Evolutionary conservation across 2,888 invertebrate species (phyloP), one percentile per base, ranked within the genome.

Genomic region (Caenorhabditis doughertyi): DNA sequence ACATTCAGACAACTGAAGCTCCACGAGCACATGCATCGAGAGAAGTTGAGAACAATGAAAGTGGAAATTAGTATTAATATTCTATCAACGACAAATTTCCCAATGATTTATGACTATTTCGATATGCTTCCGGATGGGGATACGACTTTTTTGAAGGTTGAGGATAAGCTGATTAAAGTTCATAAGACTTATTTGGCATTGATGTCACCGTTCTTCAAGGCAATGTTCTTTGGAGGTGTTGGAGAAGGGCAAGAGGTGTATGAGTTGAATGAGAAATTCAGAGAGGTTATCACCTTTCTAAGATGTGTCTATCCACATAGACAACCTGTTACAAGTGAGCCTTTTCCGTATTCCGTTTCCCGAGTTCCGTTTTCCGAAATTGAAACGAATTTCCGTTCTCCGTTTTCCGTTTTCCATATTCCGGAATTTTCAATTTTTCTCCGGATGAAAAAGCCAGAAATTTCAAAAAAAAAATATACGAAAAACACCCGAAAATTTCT

Each of bases 141-240:
- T 18, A 27, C 51, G 9, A 16, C 51, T 1, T 27, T 76, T n/a
- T 42, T 76, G 47, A 76, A 68, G 23, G 67, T 67, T 3, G 76
- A 76, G 32, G 51, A 51, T n/a, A n/a, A 42, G 1, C 42, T 68
- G 23, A 60, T 76, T 21, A 23, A 56, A 7, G 68, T 76, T n/a
- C 60, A 68, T 23, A 67, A 60, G 13, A n/a, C 29, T n/a, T 76
- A 76, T 35, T 8, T 76, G 67, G 49, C 67, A 2, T 23, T 76
- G 67, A 76, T 76, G 76, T 68, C 67, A 0, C 76, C 76, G 8
- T 76, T 76, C 60, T 76, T 76, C 60, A 67, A 76, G 32, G 76
- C 76, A 0, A 29, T 76, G 21, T 76, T 76, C 51, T 76, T 58
- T 27, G 60, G 60, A 1, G 76, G 68, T 16, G 13, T 76, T 5